Conservation (phyloP, 2,113 vertebrate genomes). For the Ursus arctos region DNA sequence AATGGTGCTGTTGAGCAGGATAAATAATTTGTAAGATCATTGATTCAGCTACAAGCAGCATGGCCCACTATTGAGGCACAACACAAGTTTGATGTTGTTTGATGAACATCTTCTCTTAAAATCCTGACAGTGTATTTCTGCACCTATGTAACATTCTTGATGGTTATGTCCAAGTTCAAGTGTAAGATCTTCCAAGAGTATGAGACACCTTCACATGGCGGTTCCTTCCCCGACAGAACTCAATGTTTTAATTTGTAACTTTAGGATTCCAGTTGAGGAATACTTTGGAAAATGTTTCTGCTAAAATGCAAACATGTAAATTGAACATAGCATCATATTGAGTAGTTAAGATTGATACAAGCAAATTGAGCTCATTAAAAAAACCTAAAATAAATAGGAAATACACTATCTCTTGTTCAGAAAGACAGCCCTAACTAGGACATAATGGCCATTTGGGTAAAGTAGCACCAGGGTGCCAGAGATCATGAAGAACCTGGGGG, state of each 20-base stretch:
- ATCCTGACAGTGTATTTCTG: background rate
- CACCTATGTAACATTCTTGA: background rate
- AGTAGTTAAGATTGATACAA: background rate
- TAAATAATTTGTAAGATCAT: background rate
- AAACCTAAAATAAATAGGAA: background rate
- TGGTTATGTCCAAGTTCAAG: background rate
- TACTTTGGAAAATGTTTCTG: background rate
- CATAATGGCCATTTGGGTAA: background rate
- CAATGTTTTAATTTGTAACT: background rate
- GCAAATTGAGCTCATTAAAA: background rate
- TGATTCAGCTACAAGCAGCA: background rate
- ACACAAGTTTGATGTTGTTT: background rate
- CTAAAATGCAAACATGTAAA: background rate
- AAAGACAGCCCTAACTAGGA: background rate
- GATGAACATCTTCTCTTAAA: background rate
- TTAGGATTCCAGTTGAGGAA: background rate
- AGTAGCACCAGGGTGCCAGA: rapidly evolving
- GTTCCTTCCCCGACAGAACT: background rate
- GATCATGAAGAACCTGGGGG: rapidly evolving
- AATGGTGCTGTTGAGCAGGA: background rate
- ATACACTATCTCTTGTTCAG: background rate
- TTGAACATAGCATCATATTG: background rate
- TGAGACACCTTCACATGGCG: background rate
- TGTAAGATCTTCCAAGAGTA: background rate
- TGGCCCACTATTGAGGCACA: background rate